Evolutionary conservation across 1,140 invertebrate genomes (phyloP), one percentile per base, ranked within the genome.

Genomic region (Pseudomyrmex concolor): DNA sequence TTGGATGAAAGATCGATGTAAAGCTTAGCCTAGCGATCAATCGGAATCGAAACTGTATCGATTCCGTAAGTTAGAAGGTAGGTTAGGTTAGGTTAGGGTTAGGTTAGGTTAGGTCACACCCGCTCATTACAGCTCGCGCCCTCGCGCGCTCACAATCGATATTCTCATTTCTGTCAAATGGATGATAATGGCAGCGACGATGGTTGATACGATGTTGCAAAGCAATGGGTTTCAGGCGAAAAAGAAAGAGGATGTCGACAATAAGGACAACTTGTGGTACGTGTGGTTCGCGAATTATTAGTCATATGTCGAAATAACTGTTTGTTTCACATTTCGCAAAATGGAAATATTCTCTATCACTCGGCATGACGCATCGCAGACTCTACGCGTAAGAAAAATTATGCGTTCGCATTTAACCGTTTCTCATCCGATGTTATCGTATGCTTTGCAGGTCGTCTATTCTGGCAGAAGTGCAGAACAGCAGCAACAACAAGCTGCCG

Each of bases 381-480:
- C 34, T 34, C 9, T 50, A 57, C 55, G 67, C 55, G 67, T 73
- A 9, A 70, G 63, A 86, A 70, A 70, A 62, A 76, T 67, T 73
- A 51, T 2, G 70, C 64, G 48, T 51, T 45, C 12, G 50, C 43
- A 54, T 43, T 43, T 19, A 64, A 62, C 60, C 55, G 48, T 54
- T 19, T 25, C 45, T 66, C 17, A 55, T 8, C 34, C 17, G 1
- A 70, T 68, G 64, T 70, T 66, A 78, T 83, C 83, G 43, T 89
- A 76, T 88, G 91, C 89, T 89, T 95, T 95, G 81, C 94, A 98
- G 98, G 98, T 98, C 98, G 87, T 96, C 97, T 87, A 98, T 99
- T 92, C 95, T 99, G 93, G 97, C 97, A 90, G 98, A 99, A 95
- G 98, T 99, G 90, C 98, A 98, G 95, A 98, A 98, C 92, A 97